Evolutionary conservation across 2,797 vertebrate species (phyloP).

Genomic region (Prunella strophiata): DNA sequence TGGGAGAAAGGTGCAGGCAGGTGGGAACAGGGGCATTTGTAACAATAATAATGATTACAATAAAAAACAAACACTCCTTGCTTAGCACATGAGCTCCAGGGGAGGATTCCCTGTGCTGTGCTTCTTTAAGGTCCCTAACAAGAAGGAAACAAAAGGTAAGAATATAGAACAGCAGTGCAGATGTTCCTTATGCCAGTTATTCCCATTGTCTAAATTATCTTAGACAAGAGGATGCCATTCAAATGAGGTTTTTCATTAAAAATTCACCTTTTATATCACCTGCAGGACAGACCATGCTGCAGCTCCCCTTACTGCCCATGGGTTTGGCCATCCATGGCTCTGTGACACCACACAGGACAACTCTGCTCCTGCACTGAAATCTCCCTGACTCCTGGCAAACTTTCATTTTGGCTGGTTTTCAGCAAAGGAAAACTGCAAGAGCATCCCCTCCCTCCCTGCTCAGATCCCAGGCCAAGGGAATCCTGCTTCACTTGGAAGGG

Average conservation of each 20-base stretch:
- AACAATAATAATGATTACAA: not conserved
- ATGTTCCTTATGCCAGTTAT: not conserved
- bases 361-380: not conserved
- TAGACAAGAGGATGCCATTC: not conserved
- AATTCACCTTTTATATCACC: not conserved
- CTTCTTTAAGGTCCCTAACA: no score
- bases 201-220: not conserved
- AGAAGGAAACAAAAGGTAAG: not conserved
- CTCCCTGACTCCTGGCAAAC: not conserved
- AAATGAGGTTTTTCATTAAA: not conserved
- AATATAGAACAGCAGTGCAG: not conserved
- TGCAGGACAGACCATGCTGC: rapidly evolving
- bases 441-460: not conserved
- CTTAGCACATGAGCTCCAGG: not conserved
- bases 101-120: not conserved
- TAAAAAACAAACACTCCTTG: not conserved
- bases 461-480: not conserved
- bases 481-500: not conserved
- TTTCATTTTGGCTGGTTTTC: not conserved
- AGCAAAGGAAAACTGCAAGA: not conserved
- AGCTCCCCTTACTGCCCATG: rapidly evolving
- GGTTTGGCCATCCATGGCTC: not conserved
- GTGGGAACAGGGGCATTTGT: not conserved
- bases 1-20: not conserved
- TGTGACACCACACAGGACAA: rapidly evolving